These are phyloP conservation scores for Coreius guichenoti DNA, from an alignment of 2,797 vertebrate species.

Conservation along the genomic window DNA sequence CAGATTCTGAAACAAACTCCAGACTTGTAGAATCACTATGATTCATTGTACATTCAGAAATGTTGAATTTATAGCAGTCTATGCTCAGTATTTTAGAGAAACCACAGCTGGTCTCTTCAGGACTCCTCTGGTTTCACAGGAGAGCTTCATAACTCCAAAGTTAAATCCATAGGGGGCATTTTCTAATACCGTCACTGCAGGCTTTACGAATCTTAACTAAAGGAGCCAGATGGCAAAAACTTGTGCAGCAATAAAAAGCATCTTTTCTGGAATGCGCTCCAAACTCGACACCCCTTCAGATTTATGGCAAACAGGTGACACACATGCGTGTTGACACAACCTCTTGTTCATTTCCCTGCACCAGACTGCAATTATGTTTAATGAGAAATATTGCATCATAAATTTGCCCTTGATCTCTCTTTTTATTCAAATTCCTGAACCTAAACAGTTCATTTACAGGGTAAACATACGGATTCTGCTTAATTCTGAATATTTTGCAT, in stretches of 20 bases:
- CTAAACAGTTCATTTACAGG: conserved; percentile 31
- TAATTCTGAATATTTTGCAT: conserved; percentile 22
- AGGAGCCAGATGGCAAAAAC: conserved; percentile 62
- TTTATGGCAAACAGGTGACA: conserved; percentile 76
- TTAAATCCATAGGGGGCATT: conserved; percentile 53
- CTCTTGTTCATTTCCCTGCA: conserved; percentile 63
- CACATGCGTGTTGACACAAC: conserved; percentile 57
- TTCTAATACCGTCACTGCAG: conserved; percentile 36
- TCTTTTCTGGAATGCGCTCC: conserved; percentile 63
- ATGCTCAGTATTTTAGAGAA: conserved; percentile 12
- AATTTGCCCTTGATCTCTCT: conserved; percentile 68
- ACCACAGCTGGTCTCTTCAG: background rate
- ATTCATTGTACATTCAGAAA: conserved; percentile 24
- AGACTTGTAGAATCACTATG: background rate
- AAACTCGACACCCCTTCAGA: conserved; percentile 57
- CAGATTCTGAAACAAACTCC: conserved; percentile 18
- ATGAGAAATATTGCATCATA: conserved; percentile 69
- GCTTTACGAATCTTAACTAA: conserved; percentile 57
- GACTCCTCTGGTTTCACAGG: conserved; percentile 1
- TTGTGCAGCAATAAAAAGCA: conserved; percentile 57
- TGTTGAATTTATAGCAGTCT: conserved; percentile 28
- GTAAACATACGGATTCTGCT: conserved; percentile 53
- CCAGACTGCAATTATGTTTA: conserved; percentile 72
- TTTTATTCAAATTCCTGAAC: conserved; percentile 53
- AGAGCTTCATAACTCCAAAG: conserved; percentile 34